A percentile compares a stretch with the other conserved stretches of the same genome.
phyloP scores from a whole-genome alignment of 2,888 invertebrate species.

The Diplazon laetatorius region DNA sequence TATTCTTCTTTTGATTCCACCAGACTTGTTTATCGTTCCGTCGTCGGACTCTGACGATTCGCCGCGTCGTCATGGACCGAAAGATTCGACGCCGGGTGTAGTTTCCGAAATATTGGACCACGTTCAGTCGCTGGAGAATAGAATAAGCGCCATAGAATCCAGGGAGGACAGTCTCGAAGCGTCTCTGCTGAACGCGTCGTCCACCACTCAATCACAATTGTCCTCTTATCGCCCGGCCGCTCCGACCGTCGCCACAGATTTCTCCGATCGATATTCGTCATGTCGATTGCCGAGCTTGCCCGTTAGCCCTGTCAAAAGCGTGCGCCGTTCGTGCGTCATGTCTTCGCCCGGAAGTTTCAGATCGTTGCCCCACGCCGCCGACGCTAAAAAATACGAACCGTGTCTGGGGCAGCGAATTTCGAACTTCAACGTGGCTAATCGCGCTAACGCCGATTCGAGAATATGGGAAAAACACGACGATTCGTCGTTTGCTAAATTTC shows the following conservation, averaged over 20 bases:
- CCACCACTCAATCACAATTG: conserved; percentile 40
- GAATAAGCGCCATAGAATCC: conserved; percentile 83
- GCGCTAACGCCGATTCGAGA: conserved; percentile 65
- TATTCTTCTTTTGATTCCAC: conserved; percentile 90
- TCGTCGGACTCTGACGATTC: conserved; percentile 83
- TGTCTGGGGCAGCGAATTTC: conserved; percentile 39
- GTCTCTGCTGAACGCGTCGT: conserved; percentile 59
- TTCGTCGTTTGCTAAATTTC: conserved; percentile 68
- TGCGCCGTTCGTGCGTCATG: conserved; percentile 75
- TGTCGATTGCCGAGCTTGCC: conserved; percentile 73
- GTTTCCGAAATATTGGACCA: conserved; percentile 87
- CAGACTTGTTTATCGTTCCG: conserved; percentile 88
- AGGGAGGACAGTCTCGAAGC: conserved; percentile 76
- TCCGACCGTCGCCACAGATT: no score
- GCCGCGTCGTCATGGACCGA: conserved; percentile 41
- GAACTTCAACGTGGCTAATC: conserved; percentile 60
- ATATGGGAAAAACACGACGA: conserved; percentile 72
- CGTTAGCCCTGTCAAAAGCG: no score
- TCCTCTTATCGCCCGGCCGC: no score
- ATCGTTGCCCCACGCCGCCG: conserved; percentile 60
- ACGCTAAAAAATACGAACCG: conserved; percentile 64
- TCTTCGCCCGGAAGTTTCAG: conserved; percentile 73
- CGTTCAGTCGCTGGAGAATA: conserved; percentile 84
- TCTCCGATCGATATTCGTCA: conserved; percentile 69
- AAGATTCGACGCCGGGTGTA: conserved; percentile 81